phyloP scores from a whole-genome alignment of 2,888 invertebrate genomes.

The Dynastes maya region DNA sequence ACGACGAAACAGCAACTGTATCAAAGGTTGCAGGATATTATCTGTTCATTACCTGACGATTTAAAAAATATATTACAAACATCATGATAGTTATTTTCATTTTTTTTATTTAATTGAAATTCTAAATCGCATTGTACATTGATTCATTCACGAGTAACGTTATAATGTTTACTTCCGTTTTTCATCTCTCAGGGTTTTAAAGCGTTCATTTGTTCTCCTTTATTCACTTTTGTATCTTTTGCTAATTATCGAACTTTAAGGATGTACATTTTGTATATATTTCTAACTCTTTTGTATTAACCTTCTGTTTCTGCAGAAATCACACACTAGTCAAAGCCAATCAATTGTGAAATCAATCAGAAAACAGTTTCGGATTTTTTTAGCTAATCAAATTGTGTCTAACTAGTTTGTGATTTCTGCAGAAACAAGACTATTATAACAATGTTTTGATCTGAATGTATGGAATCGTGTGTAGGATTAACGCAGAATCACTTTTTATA shows the following conservation, averaged over 20 bases:
- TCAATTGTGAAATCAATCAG: too few species aligned
- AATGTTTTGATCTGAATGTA: slow-evolving; percentile 36
- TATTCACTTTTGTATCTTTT: background rate
- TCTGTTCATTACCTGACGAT: slow-evolving; percentile 89
- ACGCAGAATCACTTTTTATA: slow-evolving; percentile 14
- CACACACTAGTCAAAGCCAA: too few species aligned
- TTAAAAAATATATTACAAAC: slow-evolving; percentile 85
- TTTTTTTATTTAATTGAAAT: slow-evolving; percentile 47
- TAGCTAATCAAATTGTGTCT: too few species aligned
- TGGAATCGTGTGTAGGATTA: slow-evolving; percentile 16
- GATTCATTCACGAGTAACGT: background rate
- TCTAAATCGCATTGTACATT: background rate
- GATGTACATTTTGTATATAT: slow-evolving; percentile 42
- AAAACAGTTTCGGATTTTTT: too few species aligned
- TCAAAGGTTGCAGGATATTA: slow-evolving; percentile 85
- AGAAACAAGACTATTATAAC: background rate
- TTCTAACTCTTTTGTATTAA: background rate
- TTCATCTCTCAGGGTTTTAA: slow-evolving; percentile 28
- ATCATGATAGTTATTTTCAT: slow-evolving; percentile 64
- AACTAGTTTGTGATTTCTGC: too few species aligned
- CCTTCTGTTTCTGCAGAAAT: too few species aligned
- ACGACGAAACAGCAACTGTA: slow-evolving; percentile 78
- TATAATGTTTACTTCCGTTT: slow-evolving; percentile 5
- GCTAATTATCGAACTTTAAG: slow-evolving; percentile 13
- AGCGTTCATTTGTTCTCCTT: background rate